Percentiles rank a stretch among this genome's conserved stretches.
These are phyloP conservation scores for Cantharis rufa DNA, from an alignment of 2,888 invertebrate genomes.

Conservation along the genomic window DNA sequence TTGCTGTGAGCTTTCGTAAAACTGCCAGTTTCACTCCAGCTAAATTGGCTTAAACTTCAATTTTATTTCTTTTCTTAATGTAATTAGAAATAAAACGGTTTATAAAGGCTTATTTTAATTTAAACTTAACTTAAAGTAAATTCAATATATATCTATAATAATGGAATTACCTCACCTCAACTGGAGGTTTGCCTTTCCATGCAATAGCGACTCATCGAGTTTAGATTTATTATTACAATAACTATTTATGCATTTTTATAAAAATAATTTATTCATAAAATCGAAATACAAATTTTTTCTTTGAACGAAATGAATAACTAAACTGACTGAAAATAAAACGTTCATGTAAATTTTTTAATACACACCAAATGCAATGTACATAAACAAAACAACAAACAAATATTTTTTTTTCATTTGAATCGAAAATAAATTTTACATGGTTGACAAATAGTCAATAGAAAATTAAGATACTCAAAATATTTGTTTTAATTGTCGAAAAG, in stretches of 20 bases:
- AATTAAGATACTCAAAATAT: background rate
- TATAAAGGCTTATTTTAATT: background rate
- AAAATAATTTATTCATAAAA: background rate
- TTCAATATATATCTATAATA: background rate
- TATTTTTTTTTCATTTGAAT: background rate
- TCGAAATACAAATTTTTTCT: background rate
- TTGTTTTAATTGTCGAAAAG: background rate
- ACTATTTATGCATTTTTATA: background rate
- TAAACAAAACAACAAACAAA: background rate
- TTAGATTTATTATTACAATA: background rate
- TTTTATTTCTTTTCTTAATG: conserved; percentile 19
- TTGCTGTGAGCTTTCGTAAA: conserved; percentile 22
- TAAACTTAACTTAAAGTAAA: background rate
- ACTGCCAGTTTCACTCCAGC: conserved; percentile 21
- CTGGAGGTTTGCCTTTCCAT: background rate
- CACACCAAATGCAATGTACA: background rate
- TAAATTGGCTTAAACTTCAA: conserved; percentile 20
- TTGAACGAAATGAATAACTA: no score
- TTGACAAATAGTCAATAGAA: background rate
- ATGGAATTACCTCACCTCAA: background rate
- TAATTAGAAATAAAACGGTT: conserved; percentile 14
- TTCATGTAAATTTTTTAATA: background rate
- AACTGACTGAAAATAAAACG: background rate
- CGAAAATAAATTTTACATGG: background rate
- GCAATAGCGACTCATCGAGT: background rate